Base-by-base conservation (phyloP, 2,888 invertebrate species). In the Mellilla xanthometata region DNA sequence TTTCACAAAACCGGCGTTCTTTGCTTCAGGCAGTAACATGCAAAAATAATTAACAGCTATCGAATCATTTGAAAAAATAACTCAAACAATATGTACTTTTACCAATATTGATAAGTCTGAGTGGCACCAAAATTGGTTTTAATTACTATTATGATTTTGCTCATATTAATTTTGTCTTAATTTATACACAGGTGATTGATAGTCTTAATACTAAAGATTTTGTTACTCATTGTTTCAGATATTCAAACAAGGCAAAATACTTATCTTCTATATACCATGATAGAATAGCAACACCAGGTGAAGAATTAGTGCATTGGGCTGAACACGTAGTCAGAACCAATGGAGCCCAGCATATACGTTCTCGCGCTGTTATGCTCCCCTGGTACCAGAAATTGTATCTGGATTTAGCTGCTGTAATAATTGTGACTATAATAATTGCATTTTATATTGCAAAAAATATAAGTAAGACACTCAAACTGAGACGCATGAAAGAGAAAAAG, bases 261-360 rank as follows among this genome's bases (percentile, higher is more conserved):
- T 29, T 78, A 1, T 80, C 82, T 0, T 11, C 34, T 0, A 56
- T 79, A 9, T 83, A 69, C 56, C 83, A 81, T 45, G 68, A 76
- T 27, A 89, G 93, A 0, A 91, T 90, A 0, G 72, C 91, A 49
- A 72, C 88, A 2, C 91, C 93, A 0, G 76, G 93, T 13, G 90
- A 91, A 12, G 91, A 91, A 4, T 89, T 94, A 6, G 77, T 92
- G 5, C 92, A 92, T 80, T 94, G 93, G 94, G 90, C 93, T 12
- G 93, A 94, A 65, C 91, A 93, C 64, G 91, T 93, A 0, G 91
- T 90, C 0, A 78, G 87, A 13, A 91, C 93, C 0, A 75, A 81
- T 3, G 93, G 93, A 0, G 92, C 92, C 0, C 84, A 80, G 0
- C 88, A 93, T 62, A 66, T 91, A 0, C 70, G 71, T 15, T 82